Base-by-base conservation (phyloP, 2,888 invertebrate genomes). In the Andrena marginata region DNA sequence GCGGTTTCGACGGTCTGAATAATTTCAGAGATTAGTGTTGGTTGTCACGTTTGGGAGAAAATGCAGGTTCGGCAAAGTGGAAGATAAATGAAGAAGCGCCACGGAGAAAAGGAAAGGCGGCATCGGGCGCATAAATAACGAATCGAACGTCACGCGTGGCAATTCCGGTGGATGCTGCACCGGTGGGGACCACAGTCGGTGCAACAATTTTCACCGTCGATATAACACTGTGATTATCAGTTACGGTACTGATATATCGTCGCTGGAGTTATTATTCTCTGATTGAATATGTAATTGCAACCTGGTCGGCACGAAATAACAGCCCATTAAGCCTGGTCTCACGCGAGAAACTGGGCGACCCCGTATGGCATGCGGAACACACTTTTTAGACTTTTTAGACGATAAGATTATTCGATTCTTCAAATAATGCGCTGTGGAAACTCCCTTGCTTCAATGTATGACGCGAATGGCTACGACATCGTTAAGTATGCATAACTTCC, bases 251-350 rank as follows among this genome's bases (percentile, higher is more conserved):
- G 89, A 91, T 90, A 85, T 89, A 91, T 90, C 82, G 88, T 51
- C 67, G n/a, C 73, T 56, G 63, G 67, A 88, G 86, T 90, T 78
- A 92, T 92, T 89, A 90, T 89, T 89, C 89, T 86, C 85, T 84
- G 89, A 92, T 92, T 91, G 92, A 92, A 90, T 89, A 84, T 89
- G 82, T 92, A 92, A 92, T 91, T 91, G 92, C 88, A 85, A 81
- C 63, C 68, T 73, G 70, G 62, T 76, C 69, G 81, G 62, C 70
- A 81, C 79, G 72, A 90, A 91, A 90, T 91, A 91, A 91, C 88
- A 86, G 90, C 71, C 87, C 84, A 90, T 90, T 90, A 90, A 86
- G 69, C 33, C 35, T 60, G 74, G 76, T 72, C 68, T 51, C 73
- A 60, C 65, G 48, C 64, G 59, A 65, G 63, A 51, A 70, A 49